phyloP scores from a whole-genome alignment of 1,140 invertebrate genomes.

The Druon quercuslanigerum region DNA sequence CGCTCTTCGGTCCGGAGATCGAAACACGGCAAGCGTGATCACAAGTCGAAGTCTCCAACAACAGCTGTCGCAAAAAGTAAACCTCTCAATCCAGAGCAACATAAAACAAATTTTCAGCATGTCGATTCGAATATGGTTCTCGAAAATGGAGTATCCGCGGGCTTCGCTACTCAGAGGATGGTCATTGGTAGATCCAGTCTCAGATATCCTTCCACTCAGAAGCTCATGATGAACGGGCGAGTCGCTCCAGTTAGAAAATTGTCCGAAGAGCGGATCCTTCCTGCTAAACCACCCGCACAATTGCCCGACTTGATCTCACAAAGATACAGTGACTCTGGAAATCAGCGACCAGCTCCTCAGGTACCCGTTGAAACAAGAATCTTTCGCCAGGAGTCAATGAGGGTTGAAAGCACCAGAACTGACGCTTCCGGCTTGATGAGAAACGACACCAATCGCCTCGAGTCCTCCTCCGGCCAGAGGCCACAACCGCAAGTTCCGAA shows the following conservation, averaged over 20 bases:
- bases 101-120: constrained; percentile 51
- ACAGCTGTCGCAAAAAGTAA: constrained; percentile 54
- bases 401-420: constrained; percentile 58
- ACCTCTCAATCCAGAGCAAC: constrained; percentile 35
- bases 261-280: constrained; percentile 51
- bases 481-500: constrained; percentile 67
- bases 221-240: constrained; percentile 75
- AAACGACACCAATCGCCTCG: constrained; percentile 48
- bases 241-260: constrained; percentile 65
- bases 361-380: constrained; percentile 58
- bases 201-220: constrained; percentile 71
- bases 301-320: constrained; percentile 66
- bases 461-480: constrained; percentile 63
- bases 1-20: constrained; percentile 63
- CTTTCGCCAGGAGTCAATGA: constrained; percentile 67
- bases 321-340: constrained; percentile 63
- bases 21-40: constrained; percentile 53
- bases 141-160: constrained; percentile 62
- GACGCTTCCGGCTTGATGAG: constrained; percentile 56
- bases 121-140: constrained; percentile 55
- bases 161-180: constrained; percentile 64
- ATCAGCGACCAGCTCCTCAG: constrained; percentile 45
- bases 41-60: constrained; percentile 56
- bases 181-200: constrained; percentile 70
- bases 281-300: constrained; percentile 57